A percentile compares a stretch with the other conserved stretches of the same genome.
Evolutionary conservation across 35 echinoderm and acorn worm genomes (phyloP).

Genomic region (Diadema setosum): DNA sequence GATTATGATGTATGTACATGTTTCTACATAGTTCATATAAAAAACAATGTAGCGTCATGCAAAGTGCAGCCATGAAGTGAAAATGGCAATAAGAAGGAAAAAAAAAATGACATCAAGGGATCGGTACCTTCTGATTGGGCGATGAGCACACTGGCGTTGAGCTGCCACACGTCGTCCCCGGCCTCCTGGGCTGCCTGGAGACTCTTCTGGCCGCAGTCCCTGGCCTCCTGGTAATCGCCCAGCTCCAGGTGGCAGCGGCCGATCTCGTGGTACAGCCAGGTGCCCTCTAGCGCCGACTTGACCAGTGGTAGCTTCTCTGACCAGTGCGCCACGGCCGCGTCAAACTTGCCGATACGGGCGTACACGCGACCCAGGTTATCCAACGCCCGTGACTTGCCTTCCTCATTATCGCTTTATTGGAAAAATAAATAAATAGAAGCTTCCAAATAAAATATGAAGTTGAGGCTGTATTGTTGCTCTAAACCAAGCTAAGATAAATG

Average conservation of each 20-base stretch:
- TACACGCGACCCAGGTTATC: slow-evolving; percentile 93
- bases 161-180: slow-evolving; percentile 91
- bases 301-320: slow-evolving; percentile 81
- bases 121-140: slow-evolving; percentile 97
- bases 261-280: slow-evolving; percentile 97
- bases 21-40: too few species aligned
- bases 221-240: slow-evolving; percentile 62
- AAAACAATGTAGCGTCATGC: too few species aligned
- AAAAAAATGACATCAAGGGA: too few species aligned
- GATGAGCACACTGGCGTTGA: slow-evolving; percentile 96
- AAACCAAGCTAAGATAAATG: too few species aligned
- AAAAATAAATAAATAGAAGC: neutral
- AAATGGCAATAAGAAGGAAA: too few species aligned
- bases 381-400: slow-evolving; percentile 80
- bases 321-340: slow-evolving; percentile 73
- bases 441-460: neutral
- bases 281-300: slow-evolving; percentile 80
- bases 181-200: slow-evolving; percentile 85
- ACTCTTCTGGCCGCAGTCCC: slow-evolving; percentile 93
- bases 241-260: slow-evolving; percentile 92
- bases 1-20: too few species aligned
- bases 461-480: too few species aligned
- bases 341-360: slow-evolving; percentile 89
- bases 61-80: too few species aligned
- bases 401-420: slow-evolving; percentile 69